Conservation (phyloP, 2,113 vertebrate species). For the Macquaria australasica region DNA sequence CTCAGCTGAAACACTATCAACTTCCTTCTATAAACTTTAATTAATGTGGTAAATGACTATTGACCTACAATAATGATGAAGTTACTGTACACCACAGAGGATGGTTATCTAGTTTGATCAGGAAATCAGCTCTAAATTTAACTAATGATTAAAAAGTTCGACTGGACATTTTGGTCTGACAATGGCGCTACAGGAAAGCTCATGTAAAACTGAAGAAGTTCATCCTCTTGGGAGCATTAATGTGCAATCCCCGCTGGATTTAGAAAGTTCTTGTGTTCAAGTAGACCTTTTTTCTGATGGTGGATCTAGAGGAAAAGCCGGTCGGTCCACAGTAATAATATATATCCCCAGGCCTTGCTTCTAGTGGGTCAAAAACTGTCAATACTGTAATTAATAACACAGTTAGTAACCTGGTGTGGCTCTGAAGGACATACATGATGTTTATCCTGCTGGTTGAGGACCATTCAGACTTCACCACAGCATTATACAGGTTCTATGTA, state of each 20-base stretch:
- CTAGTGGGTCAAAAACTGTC: not conserved
- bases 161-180: no score
- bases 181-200: no score
- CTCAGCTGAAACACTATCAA: not conserved
- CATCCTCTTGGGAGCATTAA: no score
- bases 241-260: no score
- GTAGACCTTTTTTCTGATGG: no score
- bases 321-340: no score
- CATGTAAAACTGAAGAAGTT: no score
- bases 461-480: not conserved
- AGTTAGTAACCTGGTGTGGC: not conserved
- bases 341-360: not conserved
- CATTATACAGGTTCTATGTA: not conserved
- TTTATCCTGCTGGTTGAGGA: no score
- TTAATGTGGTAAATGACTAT: not conserved
- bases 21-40: not conserved
- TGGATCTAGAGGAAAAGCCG: no score
- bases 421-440: not conserved
- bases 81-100: not conserved
- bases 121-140: not conserved
- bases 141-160: not conserved
- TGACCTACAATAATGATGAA: not conserved
- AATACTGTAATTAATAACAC: not conserved
- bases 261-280: no score
- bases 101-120: not conserved